A percentile compares a stretch with the other conserved stretches of the same genome.
These are phyloP conservation scores for Holacanthella duospinosa DNA, from an alignment of 2,888 invertebrate genomes.

Conservation along the genomic window DNA sequence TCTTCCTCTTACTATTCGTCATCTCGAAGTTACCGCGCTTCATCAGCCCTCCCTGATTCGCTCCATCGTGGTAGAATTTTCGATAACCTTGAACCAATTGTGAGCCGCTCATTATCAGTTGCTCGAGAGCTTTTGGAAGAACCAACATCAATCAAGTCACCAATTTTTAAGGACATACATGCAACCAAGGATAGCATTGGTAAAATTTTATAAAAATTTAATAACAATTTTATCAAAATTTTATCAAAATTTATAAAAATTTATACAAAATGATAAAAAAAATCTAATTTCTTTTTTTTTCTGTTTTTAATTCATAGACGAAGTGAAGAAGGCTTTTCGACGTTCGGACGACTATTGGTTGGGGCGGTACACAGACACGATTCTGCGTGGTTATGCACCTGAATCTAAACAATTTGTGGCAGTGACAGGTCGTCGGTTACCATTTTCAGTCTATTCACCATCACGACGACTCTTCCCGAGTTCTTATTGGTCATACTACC, in stretches of 20 bases:
- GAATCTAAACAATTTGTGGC: background rate
- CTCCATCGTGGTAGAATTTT: background rate
- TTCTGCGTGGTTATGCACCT: background rate
- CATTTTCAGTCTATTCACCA: background rate
- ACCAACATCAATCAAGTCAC: background rate
- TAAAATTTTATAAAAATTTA: background rate
- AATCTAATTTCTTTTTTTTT: no score
- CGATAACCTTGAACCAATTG: background rate
- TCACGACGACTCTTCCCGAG: conserved; percentile 1
- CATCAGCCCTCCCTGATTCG: background rate
- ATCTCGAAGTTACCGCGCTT: background rate
- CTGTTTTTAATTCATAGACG: background rate
- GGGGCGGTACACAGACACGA: background rate
- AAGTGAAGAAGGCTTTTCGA: conserved; percentile 1
- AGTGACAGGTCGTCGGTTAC: background rate
- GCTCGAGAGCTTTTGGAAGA: conserved; percentile 1
- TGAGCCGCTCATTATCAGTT: background rate
- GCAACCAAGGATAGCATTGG: background rate
- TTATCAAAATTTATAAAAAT: no score
- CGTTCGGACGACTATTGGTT: background rate
- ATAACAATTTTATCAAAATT: background rate
- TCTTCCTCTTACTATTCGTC: conserved; percentile 2
- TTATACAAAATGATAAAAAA: no score
- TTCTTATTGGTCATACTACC: background rate
- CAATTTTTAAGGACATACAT: background rate